Conservation (phyloP, 2,113 vertebrate species). For the Hymenochirus boettgeri region DNA sequence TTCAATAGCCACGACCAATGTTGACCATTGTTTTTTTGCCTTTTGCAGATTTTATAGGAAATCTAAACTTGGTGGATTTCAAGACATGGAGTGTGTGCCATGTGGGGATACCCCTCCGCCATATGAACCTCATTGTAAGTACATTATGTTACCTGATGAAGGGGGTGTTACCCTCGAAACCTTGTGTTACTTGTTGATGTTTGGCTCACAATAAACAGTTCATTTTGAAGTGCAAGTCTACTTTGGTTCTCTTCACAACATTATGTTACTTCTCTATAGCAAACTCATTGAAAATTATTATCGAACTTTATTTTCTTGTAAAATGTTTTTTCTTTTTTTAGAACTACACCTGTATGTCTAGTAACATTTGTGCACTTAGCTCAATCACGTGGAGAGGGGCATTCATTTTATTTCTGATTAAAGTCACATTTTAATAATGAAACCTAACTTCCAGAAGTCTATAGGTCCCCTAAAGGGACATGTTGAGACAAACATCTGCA, state of each 20-base stretch:
- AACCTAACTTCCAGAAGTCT: neutral
- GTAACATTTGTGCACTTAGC: no score
- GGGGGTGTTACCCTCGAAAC: no score
- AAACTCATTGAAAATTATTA: neutral
- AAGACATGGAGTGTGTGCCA: constrained; percentile 94
- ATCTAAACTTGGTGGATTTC: constrained; percentile 92
- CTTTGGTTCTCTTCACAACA: no score
- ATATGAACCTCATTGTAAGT: constrained; percentile 95
- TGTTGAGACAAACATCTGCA: neutral
- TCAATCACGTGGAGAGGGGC: no score
- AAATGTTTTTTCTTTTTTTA: neutral
- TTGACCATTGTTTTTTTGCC: no score
- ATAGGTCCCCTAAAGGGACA: neutral
- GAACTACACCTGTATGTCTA: no score
- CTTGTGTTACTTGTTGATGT: no score
- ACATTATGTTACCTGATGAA: neutral
- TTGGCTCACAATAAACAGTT: no score
- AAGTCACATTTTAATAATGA: neutral
- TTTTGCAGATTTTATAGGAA: constrained; percentile 88
- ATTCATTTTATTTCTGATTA: no score
- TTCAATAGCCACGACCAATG: no score
- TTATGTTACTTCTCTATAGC: no score
- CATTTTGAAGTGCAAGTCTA: no score
- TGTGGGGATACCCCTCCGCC: constrained; percentile 91
- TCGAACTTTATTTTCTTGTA: neutral